Percentiles rank a stretch among this genome's conserved stretches.
Evolutionary conservation across 2,888 invertebrate genomes (phyloP).

Genomic region (Epinotia demarniana): DNA sequence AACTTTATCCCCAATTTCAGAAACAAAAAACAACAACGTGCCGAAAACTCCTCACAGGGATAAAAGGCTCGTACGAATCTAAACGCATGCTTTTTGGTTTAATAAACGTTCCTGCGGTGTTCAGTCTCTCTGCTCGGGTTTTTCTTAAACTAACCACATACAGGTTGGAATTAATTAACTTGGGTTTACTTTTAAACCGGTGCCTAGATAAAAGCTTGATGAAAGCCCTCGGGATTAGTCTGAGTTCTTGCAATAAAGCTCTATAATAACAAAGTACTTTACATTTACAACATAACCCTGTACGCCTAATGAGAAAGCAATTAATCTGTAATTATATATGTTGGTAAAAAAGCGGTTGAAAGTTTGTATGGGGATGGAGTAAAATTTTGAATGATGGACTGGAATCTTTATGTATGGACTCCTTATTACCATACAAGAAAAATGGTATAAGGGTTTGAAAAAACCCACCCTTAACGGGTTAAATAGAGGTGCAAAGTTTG

Average conservation of each 20-base stretch:
- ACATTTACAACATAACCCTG: neutral
- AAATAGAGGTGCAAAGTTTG: no score
- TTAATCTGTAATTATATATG: no score
- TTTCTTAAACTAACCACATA: neutral
- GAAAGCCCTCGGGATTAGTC: neutral
- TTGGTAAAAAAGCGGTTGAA: no score
- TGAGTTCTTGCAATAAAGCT: neutral
- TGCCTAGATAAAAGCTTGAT: neutral
- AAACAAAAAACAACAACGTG: neutral
- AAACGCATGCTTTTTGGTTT: neutral
- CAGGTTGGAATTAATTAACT: neutral
- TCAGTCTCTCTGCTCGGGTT: neutral
- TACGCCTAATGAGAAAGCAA: neutral
- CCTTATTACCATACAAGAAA: no score
- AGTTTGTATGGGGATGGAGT: no score
- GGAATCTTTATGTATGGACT: no score
- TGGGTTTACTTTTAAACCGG: slow-evolving; percentile 19
- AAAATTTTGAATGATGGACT: no score
- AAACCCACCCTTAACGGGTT: no score
- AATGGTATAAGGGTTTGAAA: no score
- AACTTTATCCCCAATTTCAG: neutral
- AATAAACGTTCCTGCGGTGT: neutral
- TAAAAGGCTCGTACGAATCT: neutral
- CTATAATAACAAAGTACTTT: neutral
- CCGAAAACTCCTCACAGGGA: no score